Percentiles rank a stretch among this genome's conserved stretches.
Conservation (phyloP, 2,113 vertebrate genomes). For the Laticauda laticaudata region DNA sequence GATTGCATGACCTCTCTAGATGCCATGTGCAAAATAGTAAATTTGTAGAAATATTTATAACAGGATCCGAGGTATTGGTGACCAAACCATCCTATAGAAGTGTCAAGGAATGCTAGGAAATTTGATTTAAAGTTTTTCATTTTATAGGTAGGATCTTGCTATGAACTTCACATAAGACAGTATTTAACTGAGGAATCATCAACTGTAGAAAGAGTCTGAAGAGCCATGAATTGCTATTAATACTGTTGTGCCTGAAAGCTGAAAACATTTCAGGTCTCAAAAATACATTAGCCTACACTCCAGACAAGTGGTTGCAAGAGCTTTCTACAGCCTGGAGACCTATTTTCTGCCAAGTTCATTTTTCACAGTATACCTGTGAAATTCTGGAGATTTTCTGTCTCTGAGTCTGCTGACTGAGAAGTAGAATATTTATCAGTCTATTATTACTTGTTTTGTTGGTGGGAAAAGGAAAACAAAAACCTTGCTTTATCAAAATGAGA, state of each 20-base stretch:
- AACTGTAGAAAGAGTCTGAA: conserved; percentile 6
- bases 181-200: neutral
- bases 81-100: neutral
- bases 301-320: conserved; percentile 10
- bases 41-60: neutral
- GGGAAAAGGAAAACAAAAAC: neutral
- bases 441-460: neutral
- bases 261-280: neutral
- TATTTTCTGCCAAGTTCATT: neutral
- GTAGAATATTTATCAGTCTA: neutral
- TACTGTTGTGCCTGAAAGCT: conserved; percentile 11
- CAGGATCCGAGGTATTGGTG: neutral
- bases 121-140: neutral
- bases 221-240: neutral
- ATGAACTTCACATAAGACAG: neutral
- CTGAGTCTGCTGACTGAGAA: neutral
- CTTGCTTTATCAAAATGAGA: neutral
- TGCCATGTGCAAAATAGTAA: neutral
- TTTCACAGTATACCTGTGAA: neutral
- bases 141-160: neutral
- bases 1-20: neutral
- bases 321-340: neutral
- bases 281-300: neutral
- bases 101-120: neutral
- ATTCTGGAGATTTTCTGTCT: neutral